Evolutionary conservation across 2,797 vertebrate species (phyloP).

Genomic region (Ibycter americanus): DNA sequence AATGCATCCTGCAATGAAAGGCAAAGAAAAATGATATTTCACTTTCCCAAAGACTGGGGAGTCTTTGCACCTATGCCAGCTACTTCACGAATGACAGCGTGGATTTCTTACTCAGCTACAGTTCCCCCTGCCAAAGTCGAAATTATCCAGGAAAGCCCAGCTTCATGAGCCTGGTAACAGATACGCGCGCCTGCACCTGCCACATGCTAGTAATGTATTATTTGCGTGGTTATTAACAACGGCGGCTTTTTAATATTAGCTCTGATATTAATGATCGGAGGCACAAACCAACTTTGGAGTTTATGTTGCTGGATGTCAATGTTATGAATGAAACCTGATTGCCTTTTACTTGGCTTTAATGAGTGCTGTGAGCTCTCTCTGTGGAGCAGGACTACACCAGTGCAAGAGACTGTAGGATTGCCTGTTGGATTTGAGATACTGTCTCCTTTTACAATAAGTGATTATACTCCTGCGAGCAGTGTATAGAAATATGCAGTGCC

Average conservation of each 20-base stretch:
- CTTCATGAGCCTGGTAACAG: not conserved
- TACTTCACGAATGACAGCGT: slow-evolving; percentile 42
- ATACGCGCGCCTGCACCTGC: slow-evolving; percentile 11
- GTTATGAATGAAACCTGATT: not conserved
- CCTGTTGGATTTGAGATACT: not conserved
- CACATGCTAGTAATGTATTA: not conserved
- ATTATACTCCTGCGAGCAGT: not conserved
- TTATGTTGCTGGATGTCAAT: not conserved
- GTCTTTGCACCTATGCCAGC: slow-evolving; percentile 31
- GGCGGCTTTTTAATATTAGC: not conserved
- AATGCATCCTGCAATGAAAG: not conserved
- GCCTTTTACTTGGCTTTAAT: not conserved
- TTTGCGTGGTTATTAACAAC: not conserved
- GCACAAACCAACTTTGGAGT: not conserved
- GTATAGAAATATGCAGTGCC: not conserved
- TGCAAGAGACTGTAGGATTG: not conserved
- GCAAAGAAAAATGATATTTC: not conserved
- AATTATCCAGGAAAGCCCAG: slow-evolving; percentile 10
- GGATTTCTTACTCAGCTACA: slow-evolving; percentile 69
- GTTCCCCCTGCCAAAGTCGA: slow-evolving; percentile 16
- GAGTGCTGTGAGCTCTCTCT: rapidly evolving
- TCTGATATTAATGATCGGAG: not conserved
- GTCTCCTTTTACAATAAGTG: not conserved
- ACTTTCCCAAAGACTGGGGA: not conserved
- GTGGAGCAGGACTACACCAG: rapidly evolving